A percentile compares a stretch with the other conserved stretches of the same genome.
phyloP scores from a whole-genome alignment of 2,797 vertebrate species.

The Graptemys geographica region DNA sequence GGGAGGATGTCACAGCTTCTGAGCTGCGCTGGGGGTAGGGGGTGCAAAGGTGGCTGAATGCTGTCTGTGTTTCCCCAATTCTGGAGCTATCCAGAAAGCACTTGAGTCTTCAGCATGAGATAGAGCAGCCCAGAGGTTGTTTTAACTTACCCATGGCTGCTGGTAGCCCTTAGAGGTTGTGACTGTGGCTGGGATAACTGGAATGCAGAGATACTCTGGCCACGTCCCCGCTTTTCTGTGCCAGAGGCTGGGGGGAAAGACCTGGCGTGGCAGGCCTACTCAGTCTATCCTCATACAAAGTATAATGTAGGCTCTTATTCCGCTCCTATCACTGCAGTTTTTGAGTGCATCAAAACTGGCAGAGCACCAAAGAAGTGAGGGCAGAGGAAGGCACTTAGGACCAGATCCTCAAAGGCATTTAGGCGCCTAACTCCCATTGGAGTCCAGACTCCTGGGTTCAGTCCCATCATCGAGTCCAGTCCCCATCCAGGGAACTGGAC shows the following conservation, averaged over 20 bases:
- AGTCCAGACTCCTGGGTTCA: background rate
- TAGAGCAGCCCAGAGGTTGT: background rate
- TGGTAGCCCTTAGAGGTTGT: background rate
- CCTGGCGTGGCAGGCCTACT: background rate
- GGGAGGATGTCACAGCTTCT: background rate
- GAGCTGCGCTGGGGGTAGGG: no score
- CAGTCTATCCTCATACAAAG: background rate
- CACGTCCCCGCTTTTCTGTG: background rate
- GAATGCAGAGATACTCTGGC: background rate
- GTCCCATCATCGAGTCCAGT: background rate
- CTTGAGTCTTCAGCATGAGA: background rate
- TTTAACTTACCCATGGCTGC: background rate
- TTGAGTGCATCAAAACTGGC: background rate
- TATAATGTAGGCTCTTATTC: background rate
- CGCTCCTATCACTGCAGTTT: background rate
- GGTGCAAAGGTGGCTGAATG: background rate
- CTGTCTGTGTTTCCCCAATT: background rate
- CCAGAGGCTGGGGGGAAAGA: background rate
- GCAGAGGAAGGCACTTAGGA: background rate
- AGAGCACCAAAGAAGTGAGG: background rate
- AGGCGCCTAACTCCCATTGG: background rate
- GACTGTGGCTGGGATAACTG: background rate
- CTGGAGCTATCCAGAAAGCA: background rate
- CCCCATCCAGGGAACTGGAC: no score
- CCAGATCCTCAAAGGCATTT: background rate